A percentile compares a stretch with the other conserved stretches of the same genome.
phyloP scores from a whole-genome alignment of 1,140 invertebrate genomes.

The Cyclina sinensis region DNA sequence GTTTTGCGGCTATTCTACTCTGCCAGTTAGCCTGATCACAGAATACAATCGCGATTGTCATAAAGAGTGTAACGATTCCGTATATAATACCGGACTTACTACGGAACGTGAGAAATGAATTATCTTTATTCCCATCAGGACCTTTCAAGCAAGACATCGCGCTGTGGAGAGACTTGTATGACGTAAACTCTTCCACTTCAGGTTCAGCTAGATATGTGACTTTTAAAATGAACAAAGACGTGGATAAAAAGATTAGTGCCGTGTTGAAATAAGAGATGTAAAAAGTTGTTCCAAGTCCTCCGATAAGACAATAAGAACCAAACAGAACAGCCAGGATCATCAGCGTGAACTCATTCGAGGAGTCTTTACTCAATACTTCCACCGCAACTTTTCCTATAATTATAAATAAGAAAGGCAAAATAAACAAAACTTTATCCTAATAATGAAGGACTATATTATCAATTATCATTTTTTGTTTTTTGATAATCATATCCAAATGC shows the following conservation, averaged over 20 bases:
- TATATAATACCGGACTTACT: constrained; percentile 66
- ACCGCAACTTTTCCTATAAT: constrained; percentile 68
- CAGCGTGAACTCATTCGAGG: constrained; percentile 76
- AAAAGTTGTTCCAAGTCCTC: constrained; percentile 86
- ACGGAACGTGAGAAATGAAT: constrained; percentile 77
- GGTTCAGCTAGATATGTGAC: constrained; percentile 68
- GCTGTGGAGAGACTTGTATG: background rate
- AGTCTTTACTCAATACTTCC: constrained; percentile 70
- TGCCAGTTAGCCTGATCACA: constrained; percentile 86
- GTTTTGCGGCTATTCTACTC: constrained; percentile 84
- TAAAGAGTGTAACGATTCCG: constrained; percentile 75
- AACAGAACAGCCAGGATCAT: constrained; percentile 78
- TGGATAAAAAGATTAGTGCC: constrained; percentile 80
- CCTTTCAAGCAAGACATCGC: constrained; percentile 69
- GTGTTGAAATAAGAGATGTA: constrained; percentile 86
- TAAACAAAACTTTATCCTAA: too few relatives aligned
- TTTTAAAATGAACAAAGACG: constrained; percentile 72
- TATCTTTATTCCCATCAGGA: constrained; percentile 77
- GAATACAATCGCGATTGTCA: constrained; percentile 84
- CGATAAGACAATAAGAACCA: constrained; percentile 85
- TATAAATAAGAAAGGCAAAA: too few relatives aligned
- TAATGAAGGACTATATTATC: too few relatives aligned
- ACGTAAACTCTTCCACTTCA: constrained; percentile 45
- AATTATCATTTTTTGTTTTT: too few relatives aligned
- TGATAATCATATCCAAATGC: too few relatives aligned